Evolutionary conservation across 2,888 invertebrate genomes (phyloP).

Genomic region (Dinocampus coccinellae): DNA sequence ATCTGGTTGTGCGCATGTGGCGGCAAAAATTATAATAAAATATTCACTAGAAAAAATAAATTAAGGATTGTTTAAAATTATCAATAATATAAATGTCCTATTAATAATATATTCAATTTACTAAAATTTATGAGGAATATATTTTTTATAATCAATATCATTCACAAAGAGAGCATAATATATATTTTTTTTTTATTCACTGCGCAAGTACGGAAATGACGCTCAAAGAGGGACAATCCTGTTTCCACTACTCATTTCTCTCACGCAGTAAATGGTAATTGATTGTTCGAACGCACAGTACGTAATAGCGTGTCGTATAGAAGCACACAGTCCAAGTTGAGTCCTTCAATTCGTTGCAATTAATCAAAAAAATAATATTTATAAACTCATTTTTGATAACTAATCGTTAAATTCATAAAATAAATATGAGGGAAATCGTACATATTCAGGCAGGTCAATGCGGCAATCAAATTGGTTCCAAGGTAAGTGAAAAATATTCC

Average conservation of each 20-base stretch:
- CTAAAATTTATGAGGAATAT: background rate
- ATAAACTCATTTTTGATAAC: no score
- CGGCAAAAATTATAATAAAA: no score
- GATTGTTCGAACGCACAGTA: background rate
- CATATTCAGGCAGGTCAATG: slow-evolving; percentile 76
- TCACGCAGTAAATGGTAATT: background rate
- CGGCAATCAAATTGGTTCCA: slow-evolving; percentile 76
- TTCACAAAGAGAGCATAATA: no score
- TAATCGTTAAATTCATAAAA: no score
- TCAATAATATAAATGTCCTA: background rate
- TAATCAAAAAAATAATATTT: no score
- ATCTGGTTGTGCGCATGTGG: no score
- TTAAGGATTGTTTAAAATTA: no score
- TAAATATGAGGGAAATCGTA: slow-evolving; percentile 77
- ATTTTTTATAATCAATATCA: no score
- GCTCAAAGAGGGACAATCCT: background rate
- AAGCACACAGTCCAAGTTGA: background rate
- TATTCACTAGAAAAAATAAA: no score
- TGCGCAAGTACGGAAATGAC: background rate
- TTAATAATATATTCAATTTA: background rate
- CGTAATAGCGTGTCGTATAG: background rate
- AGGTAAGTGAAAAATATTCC: no score
- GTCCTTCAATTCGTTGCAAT: no score
- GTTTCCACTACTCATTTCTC: background rate
- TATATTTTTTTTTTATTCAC: no score